Percentiles rank a stretch among this genome's conserved stretches.
Conservation (phyloP, 2,113 vertebrate genomes). For the Chaetodon auriga region DNA sequence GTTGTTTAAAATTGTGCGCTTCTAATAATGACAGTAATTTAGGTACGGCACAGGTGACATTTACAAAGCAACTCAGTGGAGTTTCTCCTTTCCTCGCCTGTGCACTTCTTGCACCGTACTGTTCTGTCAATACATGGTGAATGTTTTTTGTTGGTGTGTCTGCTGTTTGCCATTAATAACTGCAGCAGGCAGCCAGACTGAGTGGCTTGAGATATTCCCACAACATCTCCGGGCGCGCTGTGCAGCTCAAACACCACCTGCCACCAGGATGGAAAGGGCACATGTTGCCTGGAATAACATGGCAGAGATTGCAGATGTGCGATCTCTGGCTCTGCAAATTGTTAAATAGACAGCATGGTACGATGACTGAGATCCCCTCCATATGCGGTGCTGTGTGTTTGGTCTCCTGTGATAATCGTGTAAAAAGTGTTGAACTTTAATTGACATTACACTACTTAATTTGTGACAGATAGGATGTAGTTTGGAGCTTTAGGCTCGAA, state of each 20-base stretch:
- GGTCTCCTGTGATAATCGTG: neutral
- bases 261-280: slow-evolving; percentile 29
- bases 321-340: neutral
- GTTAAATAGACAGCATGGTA: neutral
- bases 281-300: slow-evolving; percentile 30
- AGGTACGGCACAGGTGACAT: neutral
- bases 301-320: slow-evolving; percentile 16
- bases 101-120: neutral
- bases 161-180: slow-evolving; percentile 57
- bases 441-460: neutral
- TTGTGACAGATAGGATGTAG: neutral
- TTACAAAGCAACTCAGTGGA: neutral
- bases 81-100: slow-evolving; percentile 4
- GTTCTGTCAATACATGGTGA: slow-evolving; percentile 35
- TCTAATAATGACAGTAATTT: neutral
- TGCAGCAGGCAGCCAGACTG: slow-evolving; percentile 43
- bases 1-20: neutral
- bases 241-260: slow-evolving; percentile 48
- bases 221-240: slow-evolving; percentile 26
- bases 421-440: neutral
- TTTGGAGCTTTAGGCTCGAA: neutral
- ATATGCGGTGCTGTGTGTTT: neutral
- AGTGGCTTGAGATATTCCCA: slow-evolving; percentile 42
- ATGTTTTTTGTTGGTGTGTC: slow-evolving; percentile 27
- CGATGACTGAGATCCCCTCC: neutral